Base-by-base conservation (phyloP, 2,113 vertebrate genomes). In the Suricata suricatta region DNA sequence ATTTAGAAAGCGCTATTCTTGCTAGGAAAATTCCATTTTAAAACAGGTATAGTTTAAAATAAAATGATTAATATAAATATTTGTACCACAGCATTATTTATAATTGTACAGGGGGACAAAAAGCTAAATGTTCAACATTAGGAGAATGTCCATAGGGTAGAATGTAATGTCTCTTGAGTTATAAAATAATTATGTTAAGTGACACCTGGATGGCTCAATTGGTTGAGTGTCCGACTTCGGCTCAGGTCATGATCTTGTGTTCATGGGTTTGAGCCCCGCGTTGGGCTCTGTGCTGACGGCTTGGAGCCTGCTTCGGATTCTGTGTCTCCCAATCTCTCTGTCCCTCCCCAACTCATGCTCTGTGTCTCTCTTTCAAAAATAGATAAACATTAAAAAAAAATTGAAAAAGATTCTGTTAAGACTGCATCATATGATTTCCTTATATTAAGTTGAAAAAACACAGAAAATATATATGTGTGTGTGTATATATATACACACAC, bases 151-250 rank as follows among this genome's bases (percentile, higher is more conserved):
- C 19, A 17, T 47, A 35, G 77, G 23, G 4, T 83, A 31, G 2
- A 94, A 41, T 81, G 68, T n/a, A 44, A 63, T 77, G 14, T 77
- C 13, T 66, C 60, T 93, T 86, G 90, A 90, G 66, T 95, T 52
- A 77, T 63, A 11, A 83, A 63, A 27, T 33, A 57, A 72, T 91
- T 11, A 8, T 10, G 44, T 47, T 47, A 47, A 47, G 10, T 8
- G 44, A 8, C 44, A 10, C 44, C 44, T 47, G 44, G 44, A 1
- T 47, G 44, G 44, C 44, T 47, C 44, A 47, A 8, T 47, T 8
- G 10, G 44, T 47, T 47, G 44, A 47, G 44, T 47, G 44, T 47
- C 44, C 10, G 44, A 47, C 44, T 47, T 47, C 44, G 9, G 44
- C 44, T 47, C 44, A 47, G 44, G 44, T 47, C 44, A 47, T 47